Evolutionary conservation across 2,888 invertebrate species (phyloP), one percentile per base, ranked within the genome.

Genomic region (Brachynemurus nebulosus): DNA sequence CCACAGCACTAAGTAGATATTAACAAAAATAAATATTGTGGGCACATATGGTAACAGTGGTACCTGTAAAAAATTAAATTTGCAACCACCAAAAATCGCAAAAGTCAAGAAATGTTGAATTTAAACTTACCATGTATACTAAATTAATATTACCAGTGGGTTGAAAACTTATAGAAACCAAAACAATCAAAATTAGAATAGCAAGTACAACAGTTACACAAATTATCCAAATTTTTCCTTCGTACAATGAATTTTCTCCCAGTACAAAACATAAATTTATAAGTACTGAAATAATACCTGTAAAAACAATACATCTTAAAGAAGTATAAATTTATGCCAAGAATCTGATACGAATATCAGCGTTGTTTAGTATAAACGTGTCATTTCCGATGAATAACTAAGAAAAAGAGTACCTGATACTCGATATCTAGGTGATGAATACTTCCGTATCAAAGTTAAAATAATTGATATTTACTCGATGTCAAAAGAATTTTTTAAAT

Each of bases 41-140:
- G 92, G 91, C 43, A 90, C 59, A 57, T 85, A 70, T 2, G 92
- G 92, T 1, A 91, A 82, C 6, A 82, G 63, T 1, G 91, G 91
- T 7, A 90, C 86, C 80, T 88, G 64, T 39, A 65, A 66, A 20
- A 20, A 45, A 45, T 17, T n/a, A n/a, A n/a, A n/a, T n/a, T n/a
- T n/a, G n/a, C n/a, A n/a, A n/a, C n/a, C n/a, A n/a, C n/a, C n/a
- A n/a, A n/a, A n/a, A n/a, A n/a, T n/a, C n/a, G n/a, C 4, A 25
- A 21, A 12, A 40, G 12, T 12, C 25, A 21, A n/a, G 11, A 17
- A 18, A 38, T 19, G 12, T 17, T 2, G 8, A 19, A 3, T 9
- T 18, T 9, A 19, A 19, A 20, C 20, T n/a, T 23, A 39, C 25
- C 14, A 12, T 21, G n/a, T 12, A 23, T 20, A 17, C 12, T 39